Conservation (phyloP, 2,797 vertebrate genomes). For the Anguilla obscura region DNA sequence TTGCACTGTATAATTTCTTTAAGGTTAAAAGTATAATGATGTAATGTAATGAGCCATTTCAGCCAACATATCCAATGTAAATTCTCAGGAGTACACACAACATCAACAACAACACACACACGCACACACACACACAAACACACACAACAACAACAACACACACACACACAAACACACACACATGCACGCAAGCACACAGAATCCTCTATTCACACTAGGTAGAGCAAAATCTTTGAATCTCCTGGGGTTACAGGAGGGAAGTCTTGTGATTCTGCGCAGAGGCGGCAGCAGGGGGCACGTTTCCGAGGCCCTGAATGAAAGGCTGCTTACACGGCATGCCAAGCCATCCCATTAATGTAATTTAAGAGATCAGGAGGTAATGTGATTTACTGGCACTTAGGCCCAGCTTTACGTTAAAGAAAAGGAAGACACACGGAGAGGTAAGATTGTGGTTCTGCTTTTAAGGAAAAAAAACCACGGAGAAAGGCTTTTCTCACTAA, state of each 20-base stretch:
- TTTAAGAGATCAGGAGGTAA: conserved; percentile 36
- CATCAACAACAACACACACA: background rate
- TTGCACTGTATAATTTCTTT: conserved; percentile 8
- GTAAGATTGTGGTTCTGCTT: conserved; percentile 25
- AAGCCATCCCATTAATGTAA: conserved; percentile 35
- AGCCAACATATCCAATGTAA: background rate
- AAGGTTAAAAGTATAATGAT: background rate
- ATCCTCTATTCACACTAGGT: background rate
- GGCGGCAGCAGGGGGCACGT: background rate
- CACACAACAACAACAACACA: background rate
- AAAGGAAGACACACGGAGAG: conserved; percentile 41
- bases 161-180: background rate
- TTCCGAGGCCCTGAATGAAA: conserved; percentile 14
- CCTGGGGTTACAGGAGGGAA: background rate
- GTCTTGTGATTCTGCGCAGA: background rate
- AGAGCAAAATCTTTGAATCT: background rate
- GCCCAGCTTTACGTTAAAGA: conserved; percentile 39
- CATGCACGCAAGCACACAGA: background rate
- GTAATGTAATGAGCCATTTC: background rate
- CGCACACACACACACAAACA: background rate
- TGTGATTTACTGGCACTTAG: conserved; percentile 37
- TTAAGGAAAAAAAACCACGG: background rate
- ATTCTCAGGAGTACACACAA: background rate
- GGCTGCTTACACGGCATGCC: background rate
- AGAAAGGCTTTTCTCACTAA: conserved; percentile 7